These are phyloP conservation scores for Entomobrya multifasciata DNA, from an alignment of 2,888 invertebrate genomes.

Conservation along the genomic window DNA sequence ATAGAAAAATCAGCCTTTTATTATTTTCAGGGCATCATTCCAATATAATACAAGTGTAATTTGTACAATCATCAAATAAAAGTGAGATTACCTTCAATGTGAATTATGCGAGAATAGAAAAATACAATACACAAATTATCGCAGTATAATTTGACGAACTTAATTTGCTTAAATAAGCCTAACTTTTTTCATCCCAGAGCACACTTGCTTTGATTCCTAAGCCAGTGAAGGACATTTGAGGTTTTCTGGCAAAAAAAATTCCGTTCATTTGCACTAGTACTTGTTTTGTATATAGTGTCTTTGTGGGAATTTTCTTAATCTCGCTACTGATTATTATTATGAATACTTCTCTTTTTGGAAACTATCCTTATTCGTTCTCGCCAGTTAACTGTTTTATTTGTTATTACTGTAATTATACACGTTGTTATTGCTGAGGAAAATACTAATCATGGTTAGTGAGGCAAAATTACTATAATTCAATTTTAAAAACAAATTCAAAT, in stretches of 20 bases:
- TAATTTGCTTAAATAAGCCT: constrained; percentile 35
- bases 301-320: neutral
- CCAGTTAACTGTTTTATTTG: neutral
- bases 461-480: neutral
- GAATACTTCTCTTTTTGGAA: constrained; percentile 19
- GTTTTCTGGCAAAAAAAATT: constrained; percentile 15
- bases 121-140: neutral
- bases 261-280: neutral
- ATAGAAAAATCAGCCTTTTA: neutral
- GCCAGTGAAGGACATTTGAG: constrained; percentile 44
- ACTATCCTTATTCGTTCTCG: constrained; percentile 21
- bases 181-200: constrained; percentile 27
- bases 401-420: neutral
- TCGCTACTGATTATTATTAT: constrained; percentile 3
- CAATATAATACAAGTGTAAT: neutral
- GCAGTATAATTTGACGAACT: neutral
- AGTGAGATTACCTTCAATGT: neutral
- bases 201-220: constrained; percentile 21
- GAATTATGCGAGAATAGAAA: neutral
- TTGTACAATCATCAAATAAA: neutral
- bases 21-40: neutral
- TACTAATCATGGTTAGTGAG: constrained; percentile 4
- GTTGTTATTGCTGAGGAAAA: neutral
- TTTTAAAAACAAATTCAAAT: neutral
- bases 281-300: no score